These are phyloP conservation scores for Mesocentrotus franciscanus DNA, from an alignment of 53 echinoderm and acorn worm genomes.

Conservation along the genomic window DNA sequence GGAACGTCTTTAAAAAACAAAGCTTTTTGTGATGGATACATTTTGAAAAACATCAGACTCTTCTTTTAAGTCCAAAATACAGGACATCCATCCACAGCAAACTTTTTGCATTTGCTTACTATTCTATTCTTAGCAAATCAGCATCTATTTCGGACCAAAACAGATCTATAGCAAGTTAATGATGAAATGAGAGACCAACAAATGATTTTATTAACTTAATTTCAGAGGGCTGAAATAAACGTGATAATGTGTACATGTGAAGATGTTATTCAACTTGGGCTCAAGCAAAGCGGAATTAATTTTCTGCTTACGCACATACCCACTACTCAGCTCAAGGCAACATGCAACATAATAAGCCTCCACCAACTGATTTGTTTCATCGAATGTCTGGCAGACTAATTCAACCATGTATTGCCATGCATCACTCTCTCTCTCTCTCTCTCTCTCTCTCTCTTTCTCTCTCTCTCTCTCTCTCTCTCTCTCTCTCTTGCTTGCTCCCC, in stretches of 20 bases:
- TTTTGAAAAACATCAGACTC: neutral
- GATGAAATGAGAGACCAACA: neutral
- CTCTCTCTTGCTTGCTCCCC: neutral
- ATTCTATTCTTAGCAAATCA: too few relatives aligned
- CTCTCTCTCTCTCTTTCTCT: neutral
- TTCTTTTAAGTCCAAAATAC: too few relatives aligned
- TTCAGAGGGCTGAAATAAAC: neutral
- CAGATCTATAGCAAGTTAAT: neutral
- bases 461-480: neutral
- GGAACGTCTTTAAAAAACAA: neutral
- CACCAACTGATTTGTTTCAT: conserved; percentile 29
- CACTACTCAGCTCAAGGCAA: conserved; percentile 20
- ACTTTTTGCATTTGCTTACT: too few relatives aligned
- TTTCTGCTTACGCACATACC: conserved; percentile 32
- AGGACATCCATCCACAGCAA: too few relatives aligned
- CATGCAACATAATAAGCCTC: conserved; percentile 33
- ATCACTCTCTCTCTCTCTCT: neutral
- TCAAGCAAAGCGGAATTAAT: conserved; percentile 20
- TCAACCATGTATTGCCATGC: neutral
- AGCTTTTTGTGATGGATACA: neutral
- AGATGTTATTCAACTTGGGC: conserved; percentile 30
- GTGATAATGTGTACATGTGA: neutral
- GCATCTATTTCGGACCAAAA: neutral
- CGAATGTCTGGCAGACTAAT: conserved; percentile 36
- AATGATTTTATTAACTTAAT: conserved; percentile 1